phyloP scores from a whole-genome alignment of 2,113 vertebrate species.

The Mesoclemmys tuberculata region DNA sequence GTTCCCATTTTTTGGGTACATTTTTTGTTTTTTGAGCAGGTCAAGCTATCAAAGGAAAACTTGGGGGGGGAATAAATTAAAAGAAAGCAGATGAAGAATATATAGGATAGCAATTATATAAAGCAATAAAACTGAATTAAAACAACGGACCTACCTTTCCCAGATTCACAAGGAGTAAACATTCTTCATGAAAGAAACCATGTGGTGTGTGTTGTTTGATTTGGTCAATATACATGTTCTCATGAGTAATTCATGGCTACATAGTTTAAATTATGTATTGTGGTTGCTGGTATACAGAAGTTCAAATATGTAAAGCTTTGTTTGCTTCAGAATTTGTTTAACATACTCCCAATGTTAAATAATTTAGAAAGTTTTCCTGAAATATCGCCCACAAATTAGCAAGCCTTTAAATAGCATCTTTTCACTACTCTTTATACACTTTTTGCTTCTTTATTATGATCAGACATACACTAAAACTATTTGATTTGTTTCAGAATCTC shows the following conservation, averaged over 20 bases:
- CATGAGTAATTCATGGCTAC: not conserved
- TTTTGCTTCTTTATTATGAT: not conserved
- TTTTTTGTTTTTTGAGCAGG: not conserved
- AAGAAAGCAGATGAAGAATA: not conserved
- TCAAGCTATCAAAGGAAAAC: not conserved
- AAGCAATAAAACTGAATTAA: not conserved
- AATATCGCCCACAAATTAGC: not conserved
- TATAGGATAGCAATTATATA: not conserved
- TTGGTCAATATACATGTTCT: not conserved
- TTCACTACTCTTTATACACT: not conserved
- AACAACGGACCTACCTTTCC: not conserved
- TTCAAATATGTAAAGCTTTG: not conserved
- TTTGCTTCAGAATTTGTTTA: not conserved
- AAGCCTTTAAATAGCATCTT: not conserved
- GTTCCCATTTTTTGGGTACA: not conserved
- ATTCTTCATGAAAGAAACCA: not conserved
- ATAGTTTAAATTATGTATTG: not conserved
- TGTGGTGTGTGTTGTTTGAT: not conserved
- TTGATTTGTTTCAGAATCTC: constrained; percentile 80
- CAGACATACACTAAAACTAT: not conserved
- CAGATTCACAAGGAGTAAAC: not conserved
- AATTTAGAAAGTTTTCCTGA: not conserved
- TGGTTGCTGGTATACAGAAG: not conserved
- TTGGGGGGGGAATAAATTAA: not conserved
- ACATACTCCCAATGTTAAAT: not conserved